Evolutionary conservation across 2,797 vertebrate species (phyloP).

Genomic region (Hephaestus fuliginosus): DNA sequence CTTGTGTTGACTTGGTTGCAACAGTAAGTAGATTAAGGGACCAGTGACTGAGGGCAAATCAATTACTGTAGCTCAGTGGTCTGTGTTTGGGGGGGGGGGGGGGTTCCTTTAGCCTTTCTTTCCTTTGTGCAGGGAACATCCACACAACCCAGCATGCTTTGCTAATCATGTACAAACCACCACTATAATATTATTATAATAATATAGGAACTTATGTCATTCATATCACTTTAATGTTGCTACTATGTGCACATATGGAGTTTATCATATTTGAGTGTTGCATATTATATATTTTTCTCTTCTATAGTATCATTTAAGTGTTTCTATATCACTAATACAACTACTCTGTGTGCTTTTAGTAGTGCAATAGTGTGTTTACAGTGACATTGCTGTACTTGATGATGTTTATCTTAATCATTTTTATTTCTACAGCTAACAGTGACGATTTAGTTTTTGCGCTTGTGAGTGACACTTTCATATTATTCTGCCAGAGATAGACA

Average conservation of each 20-base stretch:
- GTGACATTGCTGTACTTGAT: not conserved
- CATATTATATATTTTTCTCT: not conserved
- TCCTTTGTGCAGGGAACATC: constrained; percentile 23
- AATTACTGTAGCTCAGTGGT: constrained; percentile 72
- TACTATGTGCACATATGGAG: not conserved
- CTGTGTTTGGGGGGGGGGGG: constrained; percentile 44
- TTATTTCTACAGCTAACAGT: not conserved
- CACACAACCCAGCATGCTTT: constrained; percentile 31
- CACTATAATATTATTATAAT: constrained; percentile 6
- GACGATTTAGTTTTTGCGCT: not conserved
- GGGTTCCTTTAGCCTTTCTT: constrained; percentile 44
- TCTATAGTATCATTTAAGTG: not conserved
- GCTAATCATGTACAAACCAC: constrained; percentile 34
- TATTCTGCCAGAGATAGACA: not conserved
- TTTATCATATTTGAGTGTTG: not conserved
- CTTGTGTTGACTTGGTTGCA: constrained; percentile 67
- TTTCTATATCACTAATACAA: not conserved
- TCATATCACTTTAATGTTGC: too few species aligned
- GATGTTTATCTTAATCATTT: not conserved
- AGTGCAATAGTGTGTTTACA: not conserved
- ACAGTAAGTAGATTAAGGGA: constrained; percentile 76
- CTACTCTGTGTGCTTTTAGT: not conserved
- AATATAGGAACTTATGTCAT: not conserved
- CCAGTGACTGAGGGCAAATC: constrained; percentile 79
- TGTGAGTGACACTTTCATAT: not conserved